phyloP scores from a whole-genome alignment of 2,797 vertebrate species.

The Galaxias olidus region DNA sequence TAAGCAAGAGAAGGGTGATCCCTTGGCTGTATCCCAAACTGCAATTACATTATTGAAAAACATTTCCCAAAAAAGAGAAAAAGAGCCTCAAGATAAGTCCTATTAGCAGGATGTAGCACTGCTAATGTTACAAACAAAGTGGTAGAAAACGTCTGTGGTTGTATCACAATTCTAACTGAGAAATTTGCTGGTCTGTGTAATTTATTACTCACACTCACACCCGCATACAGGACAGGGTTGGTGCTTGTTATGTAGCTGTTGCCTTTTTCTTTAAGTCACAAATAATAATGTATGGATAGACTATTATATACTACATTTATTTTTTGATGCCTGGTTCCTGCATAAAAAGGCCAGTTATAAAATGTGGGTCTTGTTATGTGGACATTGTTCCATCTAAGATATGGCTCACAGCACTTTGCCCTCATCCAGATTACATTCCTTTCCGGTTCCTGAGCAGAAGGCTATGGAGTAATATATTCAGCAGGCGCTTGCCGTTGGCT shows the following conservation, averaged over 20 bases:
- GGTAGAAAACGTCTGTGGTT: slow-evolving; percentile 29
- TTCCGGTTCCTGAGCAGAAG: background rate
- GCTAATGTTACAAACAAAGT: slow-evolving; percentile 27
- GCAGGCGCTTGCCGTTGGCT: background rate
- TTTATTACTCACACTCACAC: slow-evolving; percentile 54
- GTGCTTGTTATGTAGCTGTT: slow-evolving; percentile 7
- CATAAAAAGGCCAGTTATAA: background rate
- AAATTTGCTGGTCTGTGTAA: slow-evolving; percentile 47
- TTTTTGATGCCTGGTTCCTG: background rate
- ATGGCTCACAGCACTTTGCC: background rate
- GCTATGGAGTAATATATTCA: background rate
- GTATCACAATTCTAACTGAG: slow-evolving; percentile 51
- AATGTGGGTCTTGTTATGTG: slow-evolving; percentile 3
- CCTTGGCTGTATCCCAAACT: background rate
- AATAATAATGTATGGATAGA: too few relatives aligned
- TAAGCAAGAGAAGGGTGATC: too few relatives aligned
- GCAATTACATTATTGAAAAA: too few relatives aligned
- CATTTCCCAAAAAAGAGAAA: background rate
- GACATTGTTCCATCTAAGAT: background rate
- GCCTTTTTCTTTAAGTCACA: too few relatives aligned
- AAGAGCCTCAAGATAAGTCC: slow-evolving; percentile 2
- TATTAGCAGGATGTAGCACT: slow-evolving; percentile 31
- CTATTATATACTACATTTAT: background rate
- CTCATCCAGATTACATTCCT: background rate
- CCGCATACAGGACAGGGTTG: slow-evolving; percentile 18